A percentile compares a stretch with the other conserved stretches of the same genome.
Evolutionary conservation across 2,888 invertebrate species (phyloP).

Genomic region (Idaea biselata): DNA sequence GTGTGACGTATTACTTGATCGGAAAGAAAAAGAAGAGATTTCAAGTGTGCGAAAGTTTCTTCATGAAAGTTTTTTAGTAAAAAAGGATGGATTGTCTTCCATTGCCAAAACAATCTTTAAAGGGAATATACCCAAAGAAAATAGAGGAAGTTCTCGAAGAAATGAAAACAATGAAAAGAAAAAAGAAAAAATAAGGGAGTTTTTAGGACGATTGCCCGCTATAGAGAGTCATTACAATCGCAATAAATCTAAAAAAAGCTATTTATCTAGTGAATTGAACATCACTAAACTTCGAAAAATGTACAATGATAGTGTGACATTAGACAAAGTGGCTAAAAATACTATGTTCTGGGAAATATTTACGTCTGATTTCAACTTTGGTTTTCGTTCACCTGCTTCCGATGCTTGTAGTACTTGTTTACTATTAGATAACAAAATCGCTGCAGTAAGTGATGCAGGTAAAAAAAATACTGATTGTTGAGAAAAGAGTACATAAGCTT

Average conservation of each 20-base stretch:
- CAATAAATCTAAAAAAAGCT: constrained; percentile 32
- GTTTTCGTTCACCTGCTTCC: constrained; percentile 28
- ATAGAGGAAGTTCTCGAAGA: constrained; percentile 9
- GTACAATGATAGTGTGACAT: constrained; percentile 29
- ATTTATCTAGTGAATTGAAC: constrained; percentile 29
- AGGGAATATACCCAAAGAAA: constrained; percentile 9
- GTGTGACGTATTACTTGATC: too few species aligned
- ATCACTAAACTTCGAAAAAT: constrained; percentile 28
- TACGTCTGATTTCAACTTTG: constrained; percentile 19
- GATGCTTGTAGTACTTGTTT: constrained; percentile 33
- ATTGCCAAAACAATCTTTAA: constrained; percentile 7
- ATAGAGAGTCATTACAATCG: constrained; percentile 36
- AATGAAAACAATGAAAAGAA: constrained; percentile 22
- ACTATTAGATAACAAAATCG: constrained; percentile 23
- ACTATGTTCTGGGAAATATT: constrained; percentile 27
- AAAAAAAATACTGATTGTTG: constrained; percentile 20
- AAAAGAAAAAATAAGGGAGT: constrained; percentile 29
- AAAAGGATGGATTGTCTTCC: constrained; percentile 1
- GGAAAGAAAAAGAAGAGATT: constrained; percentile 12
- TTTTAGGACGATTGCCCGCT: constrained; percentile 28
- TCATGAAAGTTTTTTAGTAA: constrained; percentile 7
- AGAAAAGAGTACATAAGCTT: constrained; percentile 28
- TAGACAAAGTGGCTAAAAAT: constrained; percentile 11
- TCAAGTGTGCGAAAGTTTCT: constrained; percentile 6
- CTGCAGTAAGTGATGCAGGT: constrained; percentile 14